phyloP scores from a whole-genome alignment of 1,140 invertebrate genomes.

The Drosophila ogumai region DNA sequence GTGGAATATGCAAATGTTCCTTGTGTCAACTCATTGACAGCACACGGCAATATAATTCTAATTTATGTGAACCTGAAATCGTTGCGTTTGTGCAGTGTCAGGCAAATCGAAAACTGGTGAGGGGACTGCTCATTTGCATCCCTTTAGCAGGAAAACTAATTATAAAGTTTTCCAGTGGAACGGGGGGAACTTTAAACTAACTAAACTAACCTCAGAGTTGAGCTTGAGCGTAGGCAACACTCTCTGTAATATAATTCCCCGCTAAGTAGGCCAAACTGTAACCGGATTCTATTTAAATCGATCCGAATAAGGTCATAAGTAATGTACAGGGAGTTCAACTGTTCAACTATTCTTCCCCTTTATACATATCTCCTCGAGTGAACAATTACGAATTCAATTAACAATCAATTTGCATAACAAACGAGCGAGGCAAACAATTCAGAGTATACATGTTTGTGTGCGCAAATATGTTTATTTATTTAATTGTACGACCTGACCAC shows the following conservation, averaged over 20 bases:
- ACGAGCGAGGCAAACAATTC: slow-evolving; percentile 35
- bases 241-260: background rate
- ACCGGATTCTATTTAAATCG: background rate
- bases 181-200: background rate
- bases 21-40: slow-evolving; percentile 69
- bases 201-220: slow-evolving; percentile 3
- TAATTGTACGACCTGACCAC: slow-evolving; percentile 22
- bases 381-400: slow-evolving; percentile 47
- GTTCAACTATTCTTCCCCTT: background rate
- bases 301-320: background rate
- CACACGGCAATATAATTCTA: slow-evolving; percentile 49
- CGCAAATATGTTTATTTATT: slow-evolving; percentile 29
- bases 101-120: background rate
- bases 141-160: slow-evolving; percentile 35
- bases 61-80: slow-evolving; percentile 62
- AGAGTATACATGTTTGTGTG: slow-evolving; percentile 15
- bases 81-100: slow-evolving; percentile 28
- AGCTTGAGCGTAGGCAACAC: slow-evolving; percentile 32
- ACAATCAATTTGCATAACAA: slow-evolving; percentile 62
- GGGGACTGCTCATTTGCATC: background rate
- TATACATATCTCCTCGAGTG: background rate
- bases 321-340: background rate
- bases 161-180: slow-evolving; percentile 46
- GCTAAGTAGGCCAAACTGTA: background rate
- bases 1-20: slow-evolving; percentile 64